Evolutionary conservation across 2,113 vertebrate genomes (phyloP).

Genomic region (Holacanthus passer): DNA sequence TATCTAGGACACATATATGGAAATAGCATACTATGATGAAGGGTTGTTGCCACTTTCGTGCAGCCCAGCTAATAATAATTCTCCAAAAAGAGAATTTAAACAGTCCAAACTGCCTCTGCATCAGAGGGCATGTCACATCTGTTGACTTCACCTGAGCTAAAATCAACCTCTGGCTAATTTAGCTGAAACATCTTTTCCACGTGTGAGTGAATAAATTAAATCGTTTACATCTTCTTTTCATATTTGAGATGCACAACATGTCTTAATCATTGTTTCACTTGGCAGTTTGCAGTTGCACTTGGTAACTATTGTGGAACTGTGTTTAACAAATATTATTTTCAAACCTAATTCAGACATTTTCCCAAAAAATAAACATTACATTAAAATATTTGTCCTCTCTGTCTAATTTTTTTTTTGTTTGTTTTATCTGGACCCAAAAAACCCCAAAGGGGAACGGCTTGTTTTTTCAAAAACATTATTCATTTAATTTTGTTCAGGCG

Average conservation of each 20-base stretch:
- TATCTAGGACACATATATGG: neutral
- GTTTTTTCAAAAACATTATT: neutral
- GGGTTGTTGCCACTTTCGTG: no score
- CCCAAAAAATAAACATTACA: neutral
- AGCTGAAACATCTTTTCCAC: neutral
- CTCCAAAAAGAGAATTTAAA: neutral
- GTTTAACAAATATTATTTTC: neutral
- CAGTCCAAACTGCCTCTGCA: neutral
- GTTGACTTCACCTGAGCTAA: neutral
- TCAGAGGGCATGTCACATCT: neutral
- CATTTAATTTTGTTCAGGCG: neutral
- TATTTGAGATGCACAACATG: slow-evolving; percentile 8
- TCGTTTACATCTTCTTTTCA: slow-evolving; percentile 8
- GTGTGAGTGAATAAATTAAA: neutral
- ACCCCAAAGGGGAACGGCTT: neutral
- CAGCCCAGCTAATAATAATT: neutral
- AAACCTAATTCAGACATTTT: neutral
- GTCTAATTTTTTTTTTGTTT: neutral
- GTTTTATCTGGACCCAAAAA: slow-evolving; percentile 2
- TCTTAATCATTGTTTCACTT: slow-evolving; percentile 10
- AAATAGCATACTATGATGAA: neutral
- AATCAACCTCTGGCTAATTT: neutral
- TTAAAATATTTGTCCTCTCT: neutral
- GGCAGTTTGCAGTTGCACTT: neutral
- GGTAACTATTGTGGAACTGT: neutral